These are phyloP conservation scores for Perizoma affinitatum DNA, from an alignment of 2,888 invertebrate species.

Conservation along the genomic window DNA sequence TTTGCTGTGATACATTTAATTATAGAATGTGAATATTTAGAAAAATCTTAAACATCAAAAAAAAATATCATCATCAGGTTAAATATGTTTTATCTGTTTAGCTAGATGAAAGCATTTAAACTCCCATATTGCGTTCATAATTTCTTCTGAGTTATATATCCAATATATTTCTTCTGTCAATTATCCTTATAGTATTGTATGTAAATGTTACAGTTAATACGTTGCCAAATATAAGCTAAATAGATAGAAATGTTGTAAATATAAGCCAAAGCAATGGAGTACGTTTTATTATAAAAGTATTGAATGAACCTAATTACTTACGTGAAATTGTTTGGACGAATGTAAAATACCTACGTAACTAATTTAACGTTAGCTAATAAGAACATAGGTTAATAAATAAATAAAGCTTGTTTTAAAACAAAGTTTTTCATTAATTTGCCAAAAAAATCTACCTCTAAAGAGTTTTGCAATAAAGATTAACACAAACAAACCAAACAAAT, in stretches of 20 bases:
- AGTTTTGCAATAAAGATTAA: not conserved
- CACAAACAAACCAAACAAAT: not conserved
- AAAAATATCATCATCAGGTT: too few relatives aligned
- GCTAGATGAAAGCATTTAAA: too few relatives aligned
- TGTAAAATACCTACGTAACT: constrained; percentile 62
- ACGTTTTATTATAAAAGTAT: constrained; percentile 70
- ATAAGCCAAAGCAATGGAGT: constrained; percentile 72
- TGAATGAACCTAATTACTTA: constrained; percentile 53
- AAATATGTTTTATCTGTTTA: too few relatives aligned
- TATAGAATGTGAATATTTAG: constrained; percentile 8
- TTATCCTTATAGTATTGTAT: constrained; percentile 69
- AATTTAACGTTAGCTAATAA: constrained; percentile 58
- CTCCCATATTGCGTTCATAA: too few relatives aligned
- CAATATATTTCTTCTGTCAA: constrained; percentile 72
- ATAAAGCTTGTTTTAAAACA: constrained; percentile 83
- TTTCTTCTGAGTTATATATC: constrained; percentile 26
- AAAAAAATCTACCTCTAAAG: constrained; percentile 1
- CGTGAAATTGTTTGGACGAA: constrained; percentile 50
- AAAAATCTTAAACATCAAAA: not conserved
- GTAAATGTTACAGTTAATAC: constrained; percentile 74
- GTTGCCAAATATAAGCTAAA: constrained; percentile 78
- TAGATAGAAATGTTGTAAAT: constrained; percentile 77
- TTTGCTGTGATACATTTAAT: constrained; percentile 67
- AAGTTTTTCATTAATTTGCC: constrained; percentile 6
- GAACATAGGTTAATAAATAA: constrained; percentile 69